Percentiles rank a stretch among this genome's conserved stretches.
Conservation (phyloP, 2,888 invertebrate species). For the Barypeithes pellucidus region DNA sequence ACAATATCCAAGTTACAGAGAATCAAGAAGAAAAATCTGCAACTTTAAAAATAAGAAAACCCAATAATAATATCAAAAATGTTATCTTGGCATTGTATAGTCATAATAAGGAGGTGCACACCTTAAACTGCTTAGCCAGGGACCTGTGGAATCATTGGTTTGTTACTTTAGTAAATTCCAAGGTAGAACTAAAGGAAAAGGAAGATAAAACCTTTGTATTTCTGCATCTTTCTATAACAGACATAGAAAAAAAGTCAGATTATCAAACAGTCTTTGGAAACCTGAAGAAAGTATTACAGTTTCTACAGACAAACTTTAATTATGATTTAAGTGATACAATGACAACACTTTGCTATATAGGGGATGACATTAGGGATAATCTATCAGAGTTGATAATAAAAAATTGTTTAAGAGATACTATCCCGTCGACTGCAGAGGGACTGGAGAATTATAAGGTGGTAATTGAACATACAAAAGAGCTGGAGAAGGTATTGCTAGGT, state of each 20-base stretch:
- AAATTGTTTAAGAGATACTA: constrained; percentile 82
- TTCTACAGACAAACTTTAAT: constrained; percentile 75
- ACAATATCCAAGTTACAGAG: constrained; percentile 70
- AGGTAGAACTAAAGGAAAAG: constrained; percentile 32
- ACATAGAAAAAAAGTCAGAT: constrained; percentile 68
- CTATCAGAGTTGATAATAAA: constrained; percentile 80
- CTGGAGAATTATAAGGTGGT: constrained; percentile 78
- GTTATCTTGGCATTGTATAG: constrained; percentile 68
- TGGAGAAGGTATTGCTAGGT: constrained; percentile 77
- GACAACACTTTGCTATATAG: constrained; percentile 74
- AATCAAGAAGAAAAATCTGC: constrained; percentile 65
- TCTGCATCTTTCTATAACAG: constrained; percentile 66
- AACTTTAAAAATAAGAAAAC: constrained; percentile 67
- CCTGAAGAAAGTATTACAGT: constrained; percentile 74
- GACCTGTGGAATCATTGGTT: constrained; percentile 76
- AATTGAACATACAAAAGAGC: constrained; percentile 77
- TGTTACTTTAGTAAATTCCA: constrained; percentile 73
- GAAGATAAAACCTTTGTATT: constrained; percentile 62
- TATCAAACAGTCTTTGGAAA: constrained; percentile 76
- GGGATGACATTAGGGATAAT: constrained; percentile 73
- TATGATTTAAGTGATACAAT: constrained; percentile 69
- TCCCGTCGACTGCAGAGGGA: constrained; percentile 84
- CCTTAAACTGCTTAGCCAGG: constrained; percentile 75
- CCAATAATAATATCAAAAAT: constrained; percentile 68
- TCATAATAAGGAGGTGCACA: constrained; percentile 67